phyloP scores from a whole-genome alignment of 2,888 invertebrate genomes.

The Protodeltote pygarga region DNA sequence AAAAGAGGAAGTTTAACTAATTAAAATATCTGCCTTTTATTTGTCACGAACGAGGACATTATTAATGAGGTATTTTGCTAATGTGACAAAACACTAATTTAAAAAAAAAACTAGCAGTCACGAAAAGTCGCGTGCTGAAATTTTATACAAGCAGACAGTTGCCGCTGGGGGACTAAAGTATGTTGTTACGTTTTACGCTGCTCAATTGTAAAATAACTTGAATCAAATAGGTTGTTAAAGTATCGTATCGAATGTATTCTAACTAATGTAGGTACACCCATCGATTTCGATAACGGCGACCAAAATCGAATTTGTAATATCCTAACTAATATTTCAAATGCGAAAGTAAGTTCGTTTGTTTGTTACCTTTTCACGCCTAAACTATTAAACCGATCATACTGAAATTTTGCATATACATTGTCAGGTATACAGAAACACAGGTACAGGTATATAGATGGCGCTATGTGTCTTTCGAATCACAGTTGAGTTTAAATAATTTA shows the following conservation, averaged over 20 bases:
- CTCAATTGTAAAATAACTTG: slow-evolving; percentile 9
- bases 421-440: no score
- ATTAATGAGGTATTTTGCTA: slow-evolving; percentile 52
- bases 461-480: no score
- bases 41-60: slow-evolving; percentile 49
- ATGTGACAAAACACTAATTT: slow-evolving; percentile 62
- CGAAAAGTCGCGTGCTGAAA: slow-evolving; percentile 58
- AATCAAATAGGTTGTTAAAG: slow-evolving; percentile 5
- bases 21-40: slow-evolving; percentile 61
- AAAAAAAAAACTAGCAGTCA: slow-evolving; percentile 56
- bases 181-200: slow-evolving; percentile 25
- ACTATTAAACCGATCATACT: no score
- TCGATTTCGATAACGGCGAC: no score
- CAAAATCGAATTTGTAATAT: no score
- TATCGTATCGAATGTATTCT: no score
- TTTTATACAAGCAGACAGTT: slow-evolving; percentile 39
- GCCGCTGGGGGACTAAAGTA: slow-evolving; percentile 17
- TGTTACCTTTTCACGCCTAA: no score
- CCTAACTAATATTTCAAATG: no score
- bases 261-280: slow-evolving; percentile 8
- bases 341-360: no score
- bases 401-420: no score
- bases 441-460: no score
- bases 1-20: slow-evolving; percentile 40
- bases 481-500: no score